Evolutionary conservation across 2,113 vertebrate genomes (phyloP).

Genomic region (Petaurus breviceps): DNA sequence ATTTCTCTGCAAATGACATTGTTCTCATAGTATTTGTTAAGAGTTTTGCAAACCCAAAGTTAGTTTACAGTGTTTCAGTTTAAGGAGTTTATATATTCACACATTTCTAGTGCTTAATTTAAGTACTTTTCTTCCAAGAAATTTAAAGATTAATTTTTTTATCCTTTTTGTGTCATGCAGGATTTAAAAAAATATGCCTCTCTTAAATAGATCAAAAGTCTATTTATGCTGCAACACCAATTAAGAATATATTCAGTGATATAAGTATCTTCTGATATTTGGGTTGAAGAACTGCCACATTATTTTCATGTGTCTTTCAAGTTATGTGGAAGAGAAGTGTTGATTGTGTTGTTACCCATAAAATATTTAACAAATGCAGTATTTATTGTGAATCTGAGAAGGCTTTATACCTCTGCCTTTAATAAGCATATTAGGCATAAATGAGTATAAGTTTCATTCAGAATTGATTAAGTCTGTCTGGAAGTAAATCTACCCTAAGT

Average conservation of each 20-base stretch:
- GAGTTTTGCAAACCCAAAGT: slow-evolving; percentile 29
- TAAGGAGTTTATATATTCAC: not conserved
- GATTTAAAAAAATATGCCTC: not conserved
- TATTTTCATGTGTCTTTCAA: not conserved
- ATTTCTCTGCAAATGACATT: slow-evolving; percentile 22
- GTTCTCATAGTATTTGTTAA: slow-evolving; percentile 33
- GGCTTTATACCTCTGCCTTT: not conserved
- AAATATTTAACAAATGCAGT: not conserved
- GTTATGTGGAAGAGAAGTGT: not conserved
- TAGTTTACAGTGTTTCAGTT: slow-evolving; percentile 6
- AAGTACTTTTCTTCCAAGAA: not conserved
- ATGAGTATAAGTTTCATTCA: slow-evolving; percentile 33
- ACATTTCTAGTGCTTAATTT: not conserved
- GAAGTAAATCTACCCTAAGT: slow-evolving; percentile 1
- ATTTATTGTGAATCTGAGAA: not conserved
- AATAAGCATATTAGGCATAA: not conserved
- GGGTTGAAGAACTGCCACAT: not conserved
- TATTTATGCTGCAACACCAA: not conserved
- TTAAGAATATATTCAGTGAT: not conserved
- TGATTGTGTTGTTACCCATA: not conserved
- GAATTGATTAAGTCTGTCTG: slow-evolving; percentile 25
- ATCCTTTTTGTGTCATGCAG: not conserved
- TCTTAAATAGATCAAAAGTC: not conserved
- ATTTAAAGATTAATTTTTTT: not conserved
- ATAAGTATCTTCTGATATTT: not conserved